Base-by-base conservation (phyloP, 2,113 vertebrate genomes). In the Sylvilagus bachmani region DNA sequence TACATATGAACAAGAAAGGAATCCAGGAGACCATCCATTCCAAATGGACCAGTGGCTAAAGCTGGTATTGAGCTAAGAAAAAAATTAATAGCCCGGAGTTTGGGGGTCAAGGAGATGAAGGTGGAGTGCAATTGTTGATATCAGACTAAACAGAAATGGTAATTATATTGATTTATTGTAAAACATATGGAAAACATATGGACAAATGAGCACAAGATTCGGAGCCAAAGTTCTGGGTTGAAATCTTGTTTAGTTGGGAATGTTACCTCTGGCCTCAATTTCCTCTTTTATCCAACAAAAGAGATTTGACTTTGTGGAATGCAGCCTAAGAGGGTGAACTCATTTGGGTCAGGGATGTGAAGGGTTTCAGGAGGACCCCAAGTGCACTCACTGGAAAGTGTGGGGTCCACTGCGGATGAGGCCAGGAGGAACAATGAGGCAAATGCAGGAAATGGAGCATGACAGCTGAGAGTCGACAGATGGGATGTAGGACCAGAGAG, bases 381-480 rank as follows among this genome's bases (percentile, higher is more conserved):
- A 38, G 66, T 61, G 16, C 17, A 12, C 8, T 91, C 31, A 27
- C 31, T 38, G 27, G 44, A 19, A 83, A 69, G 16, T 64, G 44
- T 89, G 24, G 25, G 36, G 13, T 70, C n/a, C 38, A 19, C 22
- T 5, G 80, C 91, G 71, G 55, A 74, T 69, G 58, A 74, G 1
- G 74, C 66, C 31, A 27, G 75, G 71, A 86, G 75, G 51, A 79
- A 91, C 64, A 53, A 71, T 27, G 25, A 33, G 17, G 31, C 75
- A 16, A 66, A 86, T 66, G 64, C 51, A 90, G 58, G 64, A 96
- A 95, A 51, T 66, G 31, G 51, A 90, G 24, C 49, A 70, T 73
- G 61, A 88, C 86, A 64, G 17, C 70, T 69, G 29, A 83, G 6
- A 77, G 49, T 13, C 55, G 86, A 88, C 61, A 44, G 80, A 73